A percentile compares a stretch with the other conserved stretches of the same genome.
Evolutionary conservation across 2,797 vertebrate genomes (phyloP).

Genomic region (Bradypodion ventrale): DNA sequence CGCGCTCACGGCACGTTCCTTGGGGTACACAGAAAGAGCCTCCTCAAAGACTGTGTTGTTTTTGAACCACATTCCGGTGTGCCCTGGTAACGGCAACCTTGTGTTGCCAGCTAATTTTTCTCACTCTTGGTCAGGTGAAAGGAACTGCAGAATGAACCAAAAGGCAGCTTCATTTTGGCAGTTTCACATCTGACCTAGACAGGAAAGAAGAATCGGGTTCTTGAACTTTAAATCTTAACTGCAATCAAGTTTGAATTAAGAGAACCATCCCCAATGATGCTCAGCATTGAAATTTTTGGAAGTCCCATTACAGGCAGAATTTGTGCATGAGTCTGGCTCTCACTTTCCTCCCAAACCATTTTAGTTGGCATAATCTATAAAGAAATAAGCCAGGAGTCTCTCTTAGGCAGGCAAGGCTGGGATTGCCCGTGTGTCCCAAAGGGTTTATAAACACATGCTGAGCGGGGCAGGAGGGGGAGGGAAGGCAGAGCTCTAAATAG

Average conservation of each 20-base stretch:
- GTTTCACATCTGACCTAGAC: too few relatives aligned
- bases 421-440: slow-evolving; percentile 49
- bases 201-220: too few relatives aligned
- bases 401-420: slow-evolving; percentile 49
- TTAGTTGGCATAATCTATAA: slow-evolving; percentile 49
- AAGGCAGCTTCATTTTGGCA: too few relatives aligned
- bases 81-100: too few relatives aligned
- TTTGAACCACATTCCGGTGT: too few relatives aligned
- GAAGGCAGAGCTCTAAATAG: slow-evolving; percentile 62
- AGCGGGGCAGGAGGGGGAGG: slow-evolving; percentile 17
- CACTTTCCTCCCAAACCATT: slow-evolving; percentile 21
- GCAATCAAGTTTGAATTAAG: not conserved
- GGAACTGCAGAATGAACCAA: too few relatives aligned
- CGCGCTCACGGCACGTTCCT: too few relatives aligned
- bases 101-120: too few relatives aligned
- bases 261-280: not conserved
- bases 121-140: too few relatives aligned
- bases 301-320: not conserved
- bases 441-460: slow-evolving; percentile 70
- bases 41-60: too few relatives aligned
- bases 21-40: too few relatives aligned
- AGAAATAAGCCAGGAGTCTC: slow-evolving; percentile 59
- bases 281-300: not conserved
- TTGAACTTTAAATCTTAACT: not conserved
- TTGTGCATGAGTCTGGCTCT: not conserved